These are phyloP conservation scores for Semicossyphus pulcher DNA, from an alignment of 2,113 vertebrate genomes.

Conservation along the genomic window DNA sequence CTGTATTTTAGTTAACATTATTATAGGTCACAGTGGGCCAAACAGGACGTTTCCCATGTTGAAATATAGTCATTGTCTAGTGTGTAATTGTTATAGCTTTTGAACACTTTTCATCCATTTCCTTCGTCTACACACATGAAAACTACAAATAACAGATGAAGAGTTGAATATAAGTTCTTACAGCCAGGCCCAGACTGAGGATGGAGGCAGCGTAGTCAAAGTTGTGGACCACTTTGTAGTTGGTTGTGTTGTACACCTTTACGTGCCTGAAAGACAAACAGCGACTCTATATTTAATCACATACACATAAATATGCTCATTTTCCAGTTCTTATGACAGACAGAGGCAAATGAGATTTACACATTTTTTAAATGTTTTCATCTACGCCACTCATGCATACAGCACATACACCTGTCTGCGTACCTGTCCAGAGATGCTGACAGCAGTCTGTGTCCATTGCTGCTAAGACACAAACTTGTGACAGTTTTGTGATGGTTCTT, in stretches of 20 bases:
- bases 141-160: background rate
- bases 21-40: background rate
- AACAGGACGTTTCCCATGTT: background rate
- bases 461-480: constrained; percentile 91
- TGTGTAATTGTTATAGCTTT: background rate
- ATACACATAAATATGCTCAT: too few species aligned
- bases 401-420: background rate
- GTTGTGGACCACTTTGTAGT: constrained; percentile 96
- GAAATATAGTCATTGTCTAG: background rate
- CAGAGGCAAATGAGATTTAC: background rate
- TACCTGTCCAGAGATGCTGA: constrained; percentile 96
- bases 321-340: background rate
- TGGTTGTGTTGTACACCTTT: constrained; percentile 95
- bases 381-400: background rate
- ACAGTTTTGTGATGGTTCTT: constrained; percentile 99
- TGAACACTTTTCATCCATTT: background rate
- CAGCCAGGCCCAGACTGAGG: constrained; percentile 92
- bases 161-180: constrained; percentile 78
- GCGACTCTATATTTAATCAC: background rate
- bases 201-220: constrained; percentile 94
- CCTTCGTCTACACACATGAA: background rate
- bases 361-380: background rate
- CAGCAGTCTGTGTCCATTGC: constrained; percentile 91
- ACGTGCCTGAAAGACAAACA: constrained; percentile 87
- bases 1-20: too few species aligned